phyloP scores from a whole-genome alignment of 2,113 vertebrate species.

The Ameiurus melas region DNA sequence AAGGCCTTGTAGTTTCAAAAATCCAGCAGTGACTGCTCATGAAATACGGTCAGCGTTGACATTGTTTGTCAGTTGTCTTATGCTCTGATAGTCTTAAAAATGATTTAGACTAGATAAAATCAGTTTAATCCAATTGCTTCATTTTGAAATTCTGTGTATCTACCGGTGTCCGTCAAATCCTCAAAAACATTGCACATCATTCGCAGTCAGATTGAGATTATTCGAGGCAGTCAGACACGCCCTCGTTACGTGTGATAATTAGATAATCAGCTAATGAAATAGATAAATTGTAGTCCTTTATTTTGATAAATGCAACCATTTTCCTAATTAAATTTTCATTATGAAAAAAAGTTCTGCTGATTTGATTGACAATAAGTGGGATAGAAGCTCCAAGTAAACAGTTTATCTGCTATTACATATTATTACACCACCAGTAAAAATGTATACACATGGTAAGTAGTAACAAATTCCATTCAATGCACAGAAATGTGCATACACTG shows the following conservation, averaged over 20 bases:
- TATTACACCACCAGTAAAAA: too few species aligned
- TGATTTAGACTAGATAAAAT: constrained; percentile 24
- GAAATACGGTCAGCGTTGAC: constrained; percentile 38
- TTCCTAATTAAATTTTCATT: background rate
- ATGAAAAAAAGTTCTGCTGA: background rate
- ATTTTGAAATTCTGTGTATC: background rate
- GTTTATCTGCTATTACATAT: too few species aligned
- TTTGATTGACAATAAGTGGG: too few species aligned
- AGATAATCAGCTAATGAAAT: background rate
- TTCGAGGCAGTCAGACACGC: background rate
- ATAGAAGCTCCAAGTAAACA: too few species aligned
- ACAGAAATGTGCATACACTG: too few species aligned
- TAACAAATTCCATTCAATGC: too few species aligned
- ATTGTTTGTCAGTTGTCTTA: constrained; percentile 6
- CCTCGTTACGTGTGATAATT: background rate
- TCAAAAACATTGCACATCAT: constrained; percentile 3
- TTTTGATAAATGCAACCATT: background rate
- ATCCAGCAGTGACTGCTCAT: constrained; percentile 21
- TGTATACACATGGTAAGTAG: too few species aligned
- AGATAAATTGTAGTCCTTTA: background rate
- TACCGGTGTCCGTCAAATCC: too few species aligned
- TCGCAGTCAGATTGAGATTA: background rate
- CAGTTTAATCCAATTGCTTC: background rate
- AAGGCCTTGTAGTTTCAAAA: constrained; percentile 19
- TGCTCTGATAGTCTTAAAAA: constrained; percentile 8